Percentiles rank a stretch among this genome's conserved stretches.
phyloP scores from a whole-genome alignment of 2,113 vertebrate genomes.

The Isurus oxyrinchus region DNA sequence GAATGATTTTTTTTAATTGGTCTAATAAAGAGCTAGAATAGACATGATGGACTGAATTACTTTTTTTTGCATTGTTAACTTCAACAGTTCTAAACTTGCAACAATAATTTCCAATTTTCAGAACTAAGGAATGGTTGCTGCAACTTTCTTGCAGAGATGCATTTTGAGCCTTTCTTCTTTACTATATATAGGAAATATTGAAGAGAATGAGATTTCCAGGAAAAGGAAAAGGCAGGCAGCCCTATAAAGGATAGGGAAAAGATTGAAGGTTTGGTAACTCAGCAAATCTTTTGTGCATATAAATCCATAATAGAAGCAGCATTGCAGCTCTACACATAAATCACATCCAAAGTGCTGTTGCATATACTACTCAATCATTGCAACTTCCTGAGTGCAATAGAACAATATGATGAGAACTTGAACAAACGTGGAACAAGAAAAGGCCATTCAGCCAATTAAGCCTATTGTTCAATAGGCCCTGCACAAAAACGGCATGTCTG shows the following conservation, averaged over 20 bases:
- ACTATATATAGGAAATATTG: neutral
- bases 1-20: neutral
- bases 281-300: neutral
- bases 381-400: neutral
- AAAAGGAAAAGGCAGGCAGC: neutral
- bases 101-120: neutral
- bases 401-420: neutral
- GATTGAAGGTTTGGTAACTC: neutral
- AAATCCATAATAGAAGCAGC: neutral
- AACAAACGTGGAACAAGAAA: neutral
- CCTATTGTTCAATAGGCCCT: neutral
- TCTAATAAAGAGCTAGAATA: neutral
- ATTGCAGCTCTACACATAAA: neutral
- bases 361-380: neutral
- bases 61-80: neutral
- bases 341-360: too few species aligned
- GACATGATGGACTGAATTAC: neutral
- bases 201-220: neutral
- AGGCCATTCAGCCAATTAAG: neutral
- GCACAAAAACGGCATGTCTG: neutral
- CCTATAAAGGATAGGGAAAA: neutral
- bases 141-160: neutral
- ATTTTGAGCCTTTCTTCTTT: neutral
- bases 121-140: neutral
- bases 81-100: neutral